Conservation (phyloP, 1,140 invertebrate genomes). For the Cyrtorhinus lividipennis region DNA sequence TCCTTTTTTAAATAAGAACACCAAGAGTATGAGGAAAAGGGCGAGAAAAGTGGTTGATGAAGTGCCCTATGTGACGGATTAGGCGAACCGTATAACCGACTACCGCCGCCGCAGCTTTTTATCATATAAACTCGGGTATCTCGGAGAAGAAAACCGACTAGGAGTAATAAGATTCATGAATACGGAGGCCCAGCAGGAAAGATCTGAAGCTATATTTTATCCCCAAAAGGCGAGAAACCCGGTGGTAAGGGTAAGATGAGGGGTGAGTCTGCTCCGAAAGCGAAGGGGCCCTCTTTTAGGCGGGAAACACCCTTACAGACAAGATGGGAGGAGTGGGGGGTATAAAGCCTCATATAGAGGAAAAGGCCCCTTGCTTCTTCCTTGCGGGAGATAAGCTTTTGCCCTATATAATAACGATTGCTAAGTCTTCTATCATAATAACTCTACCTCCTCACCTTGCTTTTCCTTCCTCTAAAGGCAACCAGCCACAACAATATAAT, state of each 20-base stretch:
- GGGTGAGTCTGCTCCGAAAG: background rate
- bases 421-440: constrained; percentile 27
- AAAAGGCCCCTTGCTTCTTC: background rate
- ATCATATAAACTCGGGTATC: constrained; percentile 22
- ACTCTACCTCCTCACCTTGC: constrained; percentile 19
- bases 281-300: background rate
- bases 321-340: background rate
- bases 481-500: constrained; percentile 37
- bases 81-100: constrained; percentile 10
- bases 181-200: constrained; percentile 18
- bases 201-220: constrained; percentile 24
- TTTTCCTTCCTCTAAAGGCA: background rate
- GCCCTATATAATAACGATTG: constrained; percentile 26
- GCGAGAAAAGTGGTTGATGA: constrained; percentile 11
- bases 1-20: too few relatives aligned
- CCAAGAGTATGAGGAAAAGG: too few relatives aligned
- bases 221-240: constrained; percentile 14
- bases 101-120: constrained; percentile 21
- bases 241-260: background rate
- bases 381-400: constrained; percentile 25
- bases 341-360: constrained; percentile 25
- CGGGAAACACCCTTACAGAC: background rate
- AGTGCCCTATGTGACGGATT: constrained; percentile 22
- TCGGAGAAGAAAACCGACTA: background rate
- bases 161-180: constrained; percentile 26